These are phyloP conservation scores for Erinaceus europaeus DNA, from an alignment of 2,113 vertebrate genomes.

Conservation along the genomic window DNA sequence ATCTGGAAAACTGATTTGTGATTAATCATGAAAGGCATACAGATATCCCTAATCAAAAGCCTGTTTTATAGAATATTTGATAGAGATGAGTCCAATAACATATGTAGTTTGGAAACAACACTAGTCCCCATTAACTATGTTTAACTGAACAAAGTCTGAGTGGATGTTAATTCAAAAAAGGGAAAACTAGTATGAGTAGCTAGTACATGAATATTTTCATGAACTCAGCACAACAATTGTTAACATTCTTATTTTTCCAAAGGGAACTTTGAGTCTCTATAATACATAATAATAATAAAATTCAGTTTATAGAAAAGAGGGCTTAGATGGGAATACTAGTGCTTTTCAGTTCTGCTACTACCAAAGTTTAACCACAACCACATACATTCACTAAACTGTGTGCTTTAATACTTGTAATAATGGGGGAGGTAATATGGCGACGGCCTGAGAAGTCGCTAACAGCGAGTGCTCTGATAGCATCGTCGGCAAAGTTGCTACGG, in stretches of 20 bases:
- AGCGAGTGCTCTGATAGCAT: too few relatives aligned
- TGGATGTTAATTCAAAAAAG: neutral
- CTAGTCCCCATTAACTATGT: neutral
- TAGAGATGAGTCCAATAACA: neutral
- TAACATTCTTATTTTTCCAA: neutral
- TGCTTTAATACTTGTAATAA: neutral
- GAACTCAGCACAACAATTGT: neutral
- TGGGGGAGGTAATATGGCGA: too few relatives aligned
- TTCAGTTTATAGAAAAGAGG: too few relatives aligned
- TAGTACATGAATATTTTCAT: neutral
- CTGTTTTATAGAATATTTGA: neutral
- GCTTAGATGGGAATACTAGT: neutral
- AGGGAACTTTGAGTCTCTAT: neutral
- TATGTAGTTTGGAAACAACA: neutral
- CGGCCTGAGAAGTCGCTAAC: too few relatives aligned
- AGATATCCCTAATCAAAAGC: neutral
- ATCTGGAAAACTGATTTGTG: neutral
- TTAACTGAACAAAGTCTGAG: neutral
- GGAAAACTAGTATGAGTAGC: neutral
- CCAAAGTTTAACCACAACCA: neutral
- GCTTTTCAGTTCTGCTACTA: neutral
- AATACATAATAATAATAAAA: too few relatives aligned
- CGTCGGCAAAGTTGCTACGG: too few relatives aligned
- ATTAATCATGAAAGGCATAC: neutral
- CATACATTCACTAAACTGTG: neutral